These are phyloP conservation scores for Rhagonycha lutea DNA, from an alignment of 2,888 invertebrate species.

Conservation along the genomic window DNA sequence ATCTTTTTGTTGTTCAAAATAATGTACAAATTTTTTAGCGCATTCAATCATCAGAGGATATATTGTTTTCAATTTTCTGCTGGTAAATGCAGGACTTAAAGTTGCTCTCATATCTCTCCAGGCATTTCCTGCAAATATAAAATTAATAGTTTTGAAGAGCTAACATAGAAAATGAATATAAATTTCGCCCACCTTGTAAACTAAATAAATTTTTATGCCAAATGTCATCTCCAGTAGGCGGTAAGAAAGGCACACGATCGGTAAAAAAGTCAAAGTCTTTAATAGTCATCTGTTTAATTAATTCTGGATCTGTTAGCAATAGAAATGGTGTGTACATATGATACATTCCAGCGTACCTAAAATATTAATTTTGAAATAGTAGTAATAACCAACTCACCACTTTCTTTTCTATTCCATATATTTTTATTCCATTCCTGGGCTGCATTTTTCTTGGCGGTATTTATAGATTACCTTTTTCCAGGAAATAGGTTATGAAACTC, in stretches of 20 bases:
- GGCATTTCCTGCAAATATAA: conserved; percentile 5
- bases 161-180: not conserved
- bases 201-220: conserved; percentile 10
- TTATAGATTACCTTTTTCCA: not conserved
- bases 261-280: conserved; percentile 19
- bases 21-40: conserved; percentile 33
- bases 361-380: not conserved
- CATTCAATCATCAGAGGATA: conserved; percentile 41
- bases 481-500: not conserved
- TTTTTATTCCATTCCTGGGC: not conserved
- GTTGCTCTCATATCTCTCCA: conserved; percentile 25
- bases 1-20: conserved; percentile 35
- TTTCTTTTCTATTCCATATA: not conserved
- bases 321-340: not conserved
- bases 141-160: not conserved
- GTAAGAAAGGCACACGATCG: not conserved
- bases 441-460: not conserved
- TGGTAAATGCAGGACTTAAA: conserved; percentile 26
- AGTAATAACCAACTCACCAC: not conserved
- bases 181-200: not conserved
- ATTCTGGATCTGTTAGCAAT: conserved; percentile 7
- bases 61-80: conserved; percentile 36
- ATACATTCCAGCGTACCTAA: conserved; percentile 10
- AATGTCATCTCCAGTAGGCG: not conserved
- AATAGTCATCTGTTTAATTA: conserved; percentile 13